Conservation (phyloP, 1,140 invertebrate genomes). For the Leptinotarsa defecta region DNA sequence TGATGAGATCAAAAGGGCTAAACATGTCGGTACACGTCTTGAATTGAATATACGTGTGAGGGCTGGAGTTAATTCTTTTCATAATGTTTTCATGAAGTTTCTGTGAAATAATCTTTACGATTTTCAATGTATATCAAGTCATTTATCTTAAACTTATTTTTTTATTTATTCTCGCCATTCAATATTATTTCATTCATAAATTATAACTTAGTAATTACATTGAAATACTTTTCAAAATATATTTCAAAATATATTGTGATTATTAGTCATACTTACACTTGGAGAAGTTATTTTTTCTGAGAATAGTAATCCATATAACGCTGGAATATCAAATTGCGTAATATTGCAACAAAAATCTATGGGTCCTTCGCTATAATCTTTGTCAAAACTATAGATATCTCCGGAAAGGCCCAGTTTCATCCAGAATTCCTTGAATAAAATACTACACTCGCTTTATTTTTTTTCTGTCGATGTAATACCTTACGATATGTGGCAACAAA, state of each 20-base stretch:
- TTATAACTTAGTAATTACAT: no score
- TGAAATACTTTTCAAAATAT: no score
- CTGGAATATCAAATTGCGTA: conserved; percentile 21
- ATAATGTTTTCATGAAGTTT: no score
- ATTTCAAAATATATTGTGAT: neutral
- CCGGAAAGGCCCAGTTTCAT: conserved; percentile 31
- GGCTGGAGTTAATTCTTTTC: no score
- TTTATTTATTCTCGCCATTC: no score
- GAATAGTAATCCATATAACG: conserved; percentile 31
- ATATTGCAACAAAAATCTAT: conserved; percentile 32
- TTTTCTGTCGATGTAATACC: conserved; percentile 24
- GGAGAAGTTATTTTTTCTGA: neutral
- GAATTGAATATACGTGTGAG: no score
- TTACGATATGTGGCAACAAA: conserved; percentile 36
- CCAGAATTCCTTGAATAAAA: conserved; percentile 39
- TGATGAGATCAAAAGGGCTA: no score
- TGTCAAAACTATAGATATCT: conserved; percentile 26
- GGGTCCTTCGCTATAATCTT: neutral
- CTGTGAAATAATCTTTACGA: no score
- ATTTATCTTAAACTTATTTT: no score
- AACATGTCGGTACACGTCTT: no score
- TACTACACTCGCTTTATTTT: conserved; percentile 7
- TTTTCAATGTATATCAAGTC: no score
- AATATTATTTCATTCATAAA: no score
- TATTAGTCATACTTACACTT: neutral